Evolutionary conservation across 1,140 invertebrate species (phyloP).

Genomic region (Belonocnema kinseyi): DNA sequence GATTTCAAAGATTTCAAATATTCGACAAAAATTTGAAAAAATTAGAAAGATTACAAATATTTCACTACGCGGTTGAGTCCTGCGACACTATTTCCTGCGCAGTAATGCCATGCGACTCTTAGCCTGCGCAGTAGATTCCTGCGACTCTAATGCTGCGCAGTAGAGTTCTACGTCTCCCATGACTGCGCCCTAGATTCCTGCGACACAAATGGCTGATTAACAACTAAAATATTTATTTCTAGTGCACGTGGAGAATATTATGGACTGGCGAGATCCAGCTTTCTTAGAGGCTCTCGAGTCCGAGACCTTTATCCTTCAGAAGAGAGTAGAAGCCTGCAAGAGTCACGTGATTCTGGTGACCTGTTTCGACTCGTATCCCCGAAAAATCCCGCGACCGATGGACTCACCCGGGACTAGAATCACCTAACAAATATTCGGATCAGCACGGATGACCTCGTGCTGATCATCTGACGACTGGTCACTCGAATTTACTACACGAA

Average conservation of each 20-base stretch:
- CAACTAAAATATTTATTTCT: conserved; percentile 41
- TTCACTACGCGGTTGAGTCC: too few relatives aligned
- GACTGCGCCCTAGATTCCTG: too few relatives aligned
- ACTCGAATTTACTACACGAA: conserved; percentile 7
- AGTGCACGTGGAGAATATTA: conserved; percentile 78
- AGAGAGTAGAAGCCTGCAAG: conserved; percentile 78
- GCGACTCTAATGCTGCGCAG: too few relatives aligned
- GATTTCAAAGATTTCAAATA: too few relatives aligned
- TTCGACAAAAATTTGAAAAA: too few relatives aligned
- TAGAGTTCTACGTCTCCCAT: too few relatives aligned
- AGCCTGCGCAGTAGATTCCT: too few relatives aligned
- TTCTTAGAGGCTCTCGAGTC: conserved; percentile 77
- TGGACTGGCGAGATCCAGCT: conserved; percentile 76
- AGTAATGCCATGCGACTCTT: too few relatives aligned
- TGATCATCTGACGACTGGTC: conserved; percentile 54
- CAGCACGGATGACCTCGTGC: conserved; percentile 64
- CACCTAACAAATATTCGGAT: conserved; percentile 67
- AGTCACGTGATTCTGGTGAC: conserved; percentile 77
- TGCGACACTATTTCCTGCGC: too few relatives aligned
- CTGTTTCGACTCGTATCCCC: conserved; percentile 74
- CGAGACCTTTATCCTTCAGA: conserved; percentile 77
- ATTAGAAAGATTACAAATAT: too few relatives aligned
- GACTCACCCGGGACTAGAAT: conserved; percentile 57
- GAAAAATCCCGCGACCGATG: conserved; percentile 43
- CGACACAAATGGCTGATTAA: too few relatives aligned